These are phyloP conservation scores for Esox lucius DNA, from an alignment of 2,797 vertebrate species.

Conservation along the genomic window DNA sequence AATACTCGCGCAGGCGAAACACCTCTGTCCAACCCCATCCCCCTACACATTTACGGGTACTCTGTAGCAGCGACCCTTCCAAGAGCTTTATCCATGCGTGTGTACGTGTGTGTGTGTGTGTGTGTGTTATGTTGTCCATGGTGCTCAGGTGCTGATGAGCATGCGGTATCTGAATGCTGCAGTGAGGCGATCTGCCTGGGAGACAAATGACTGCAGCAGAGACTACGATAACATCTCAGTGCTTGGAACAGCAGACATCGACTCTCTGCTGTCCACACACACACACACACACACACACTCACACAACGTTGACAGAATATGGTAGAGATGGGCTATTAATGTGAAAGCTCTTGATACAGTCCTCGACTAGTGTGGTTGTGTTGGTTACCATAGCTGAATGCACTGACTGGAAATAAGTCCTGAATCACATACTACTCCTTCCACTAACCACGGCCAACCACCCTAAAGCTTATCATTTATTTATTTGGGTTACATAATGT, in stretches of 20 bases:
- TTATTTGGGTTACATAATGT: background rate
- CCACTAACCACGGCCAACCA: background rate
- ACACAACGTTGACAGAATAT: background rate
- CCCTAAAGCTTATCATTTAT: background rate
- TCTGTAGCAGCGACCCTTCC: too few relatives aligned
- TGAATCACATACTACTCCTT: background rate
- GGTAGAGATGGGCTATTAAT: background rate
- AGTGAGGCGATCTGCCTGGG: constrained; percentile 4
- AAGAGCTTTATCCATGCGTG: background rate
- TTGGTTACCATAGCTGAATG: too few relatives aligned
- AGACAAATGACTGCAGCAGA: constrained; percentile 20
- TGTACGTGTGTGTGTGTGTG: background rate
- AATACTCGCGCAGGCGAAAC: too few relatives aligned
- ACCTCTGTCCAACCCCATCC: background rate
- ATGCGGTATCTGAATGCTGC: constrained; percentile 3
- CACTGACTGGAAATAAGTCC: background rate
- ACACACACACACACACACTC: constrained; percentile 5
- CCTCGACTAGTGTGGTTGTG: too few relatives aligned
- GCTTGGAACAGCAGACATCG: constrained; percentile 1
- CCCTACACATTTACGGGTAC: too few relatives aligned
- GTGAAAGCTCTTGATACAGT: background rate
- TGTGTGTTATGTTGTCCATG: constrained; percentile 3
- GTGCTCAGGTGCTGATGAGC: background rate
- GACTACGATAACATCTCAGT: background rate
- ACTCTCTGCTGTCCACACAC: background rate